Evolutionary conservation across 2,888 invertebrate species (phyloP), one percentile per base, ranked within the genome.

Genomic region (Nomada hirtipes): DNA sequence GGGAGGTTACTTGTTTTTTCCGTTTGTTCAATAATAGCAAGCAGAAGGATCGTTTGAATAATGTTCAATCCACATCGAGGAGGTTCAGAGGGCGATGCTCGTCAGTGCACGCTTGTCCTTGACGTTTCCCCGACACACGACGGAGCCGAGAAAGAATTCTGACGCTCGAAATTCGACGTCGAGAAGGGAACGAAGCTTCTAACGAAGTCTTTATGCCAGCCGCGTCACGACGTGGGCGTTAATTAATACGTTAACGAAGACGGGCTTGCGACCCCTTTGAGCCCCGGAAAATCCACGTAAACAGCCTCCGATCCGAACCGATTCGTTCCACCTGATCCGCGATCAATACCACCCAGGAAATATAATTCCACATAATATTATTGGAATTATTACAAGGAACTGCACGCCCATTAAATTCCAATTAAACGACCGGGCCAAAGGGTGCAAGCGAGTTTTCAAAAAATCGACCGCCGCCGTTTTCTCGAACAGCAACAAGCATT

Each of bases 191-290:
- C 23, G 15, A 15, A 52, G 59, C 52, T 59, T 70, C 84, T 76
- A 71, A 86, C 87, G 60, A 82, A 77, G 87, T 82, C 79, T 85
- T 87, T 87, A 82, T 71, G 64, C 74, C 72, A 63, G 50, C 52
- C 72, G 15, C 60, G 65, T 78, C 72, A 65, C 67, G 59, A 44
- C 55, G 75, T 59, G 47, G 53, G 60, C 74, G 87, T 87, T 89
- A 89, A 88, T 88, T 83, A 89, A 87, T 85, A 83, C 79, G 78
- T 89, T 83, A 84, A 88, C 83, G 82, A 87, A 82, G 77, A 79
- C 11, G 15, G 82, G 78, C 76, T 36, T 65, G 85, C 64, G 57
- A 57, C 63, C 80, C 80, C 80, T 78, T 73, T 76, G 80, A 53
- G 76, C 13, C 71, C 59, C 42, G 65, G 59, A 60, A 84, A 79